phyloP scores from a whole-genome alignment of 2,113 vertebrate genomes.

The Apteryx owenii region DNA sequence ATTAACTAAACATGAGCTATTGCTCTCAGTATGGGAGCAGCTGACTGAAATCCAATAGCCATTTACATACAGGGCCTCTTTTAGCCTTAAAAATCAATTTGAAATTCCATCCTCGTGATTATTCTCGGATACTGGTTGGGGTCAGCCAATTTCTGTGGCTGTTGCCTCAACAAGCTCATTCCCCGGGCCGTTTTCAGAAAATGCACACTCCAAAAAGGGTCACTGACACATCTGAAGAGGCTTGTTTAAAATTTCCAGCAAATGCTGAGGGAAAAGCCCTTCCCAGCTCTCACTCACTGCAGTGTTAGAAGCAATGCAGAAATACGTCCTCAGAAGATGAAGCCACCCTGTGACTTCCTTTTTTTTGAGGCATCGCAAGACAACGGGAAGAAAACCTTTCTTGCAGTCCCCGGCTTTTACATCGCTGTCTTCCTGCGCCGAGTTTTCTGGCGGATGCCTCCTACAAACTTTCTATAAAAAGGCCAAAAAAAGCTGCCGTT shows the following conservation, averaged over 20 bases:
- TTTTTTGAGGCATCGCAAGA: background rate
- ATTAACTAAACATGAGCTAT: background rate
- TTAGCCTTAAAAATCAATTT: background rate
- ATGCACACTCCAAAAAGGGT: accelerated
- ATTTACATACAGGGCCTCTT: background rate
- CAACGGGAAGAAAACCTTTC: background rate
- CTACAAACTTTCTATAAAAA: background rate
- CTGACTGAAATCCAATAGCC: background rate
- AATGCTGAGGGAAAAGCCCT: background rate
- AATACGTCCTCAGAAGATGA: background rate
- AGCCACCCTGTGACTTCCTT: accelerated
- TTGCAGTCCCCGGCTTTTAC: background rate
- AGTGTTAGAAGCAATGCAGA: background rate
- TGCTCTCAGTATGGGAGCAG: background rate
- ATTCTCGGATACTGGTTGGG: background rate
- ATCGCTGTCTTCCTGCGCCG: accelerated
- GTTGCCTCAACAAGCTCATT: background rate
- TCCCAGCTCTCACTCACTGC: background rate
- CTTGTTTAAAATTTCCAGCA: background rate
- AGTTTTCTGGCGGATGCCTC: background rate
- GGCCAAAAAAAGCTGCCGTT: background rate
- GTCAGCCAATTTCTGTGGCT: background rate
- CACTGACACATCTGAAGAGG: background rate
- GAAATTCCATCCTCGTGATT: background rate
- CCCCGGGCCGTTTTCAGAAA: background rate